Evolutionary conservation across 2,797 vertebrate genomes (phyloP).

Genomic region (Peromyscus nudipes): DNA sequence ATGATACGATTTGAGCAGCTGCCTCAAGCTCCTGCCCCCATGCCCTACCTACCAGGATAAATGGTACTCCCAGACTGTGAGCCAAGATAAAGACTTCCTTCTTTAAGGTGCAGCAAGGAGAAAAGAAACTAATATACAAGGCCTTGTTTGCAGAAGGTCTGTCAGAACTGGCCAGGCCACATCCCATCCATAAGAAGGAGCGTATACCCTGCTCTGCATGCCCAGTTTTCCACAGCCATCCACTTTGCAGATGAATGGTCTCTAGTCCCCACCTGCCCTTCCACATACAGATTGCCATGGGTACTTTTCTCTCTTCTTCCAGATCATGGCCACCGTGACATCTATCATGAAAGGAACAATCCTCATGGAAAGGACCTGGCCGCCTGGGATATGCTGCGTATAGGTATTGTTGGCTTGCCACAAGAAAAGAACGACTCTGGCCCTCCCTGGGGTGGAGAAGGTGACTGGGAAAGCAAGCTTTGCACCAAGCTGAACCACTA

Average conservation of each 20-base stretch:
- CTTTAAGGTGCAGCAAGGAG: not conserved
- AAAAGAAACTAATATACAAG: not conserved
- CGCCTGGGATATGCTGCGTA: not conserved
- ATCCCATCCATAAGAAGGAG: not conserved
- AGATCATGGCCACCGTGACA: not conserved
- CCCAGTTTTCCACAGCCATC: not conserved
- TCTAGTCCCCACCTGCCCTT: not conserved
- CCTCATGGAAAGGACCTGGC: not conserved
- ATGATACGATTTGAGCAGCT: not conserved
- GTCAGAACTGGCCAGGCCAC: not conserved
- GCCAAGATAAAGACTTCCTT: not conserved
- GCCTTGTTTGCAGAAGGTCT: not conserved
- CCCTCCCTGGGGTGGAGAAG: not conserved
- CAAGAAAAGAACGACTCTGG: not conserved
- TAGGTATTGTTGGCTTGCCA: not conserved
- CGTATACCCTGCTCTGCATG: not conserved
- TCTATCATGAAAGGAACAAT: not conserved
- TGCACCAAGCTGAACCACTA: not conserved
- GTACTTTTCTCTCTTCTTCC: not conserved
- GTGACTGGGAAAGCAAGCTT: not conserved
- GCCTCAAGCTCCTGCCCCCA: not conserved
- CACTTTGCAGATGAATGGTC: not conserved
- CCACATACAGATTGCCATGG: not conserved
- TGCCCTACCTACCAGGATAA: not conserved
- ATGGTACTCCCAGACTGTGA: not conserved